A percentile compares a stretch with the other conserved stretches of the same genome.
Conservation (phyloP, 2,797 vertebrate species). For the Pelobates cultripes region DNA sequence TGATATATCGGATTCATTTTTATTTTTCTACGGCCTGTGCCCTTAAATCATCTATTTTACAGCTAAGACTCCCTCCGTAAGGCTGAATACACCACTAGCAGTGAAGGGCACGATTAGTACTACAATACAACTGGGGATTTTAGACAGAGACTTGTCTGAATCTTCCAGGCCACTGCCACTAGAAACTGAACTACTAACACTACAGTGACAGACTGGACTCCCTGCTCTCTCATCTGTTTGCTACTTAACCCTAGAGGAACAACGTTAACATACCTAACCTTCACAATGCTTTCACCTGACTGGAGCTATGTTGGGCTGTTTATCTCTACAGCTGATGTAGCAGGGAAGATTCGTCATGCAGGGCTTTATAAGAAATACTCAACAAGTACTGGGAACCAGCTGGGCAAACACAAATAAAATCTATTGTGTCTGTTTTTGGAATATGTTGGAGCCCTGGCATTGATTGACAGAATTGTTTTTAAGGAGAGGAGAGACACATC, state of each 20-base stretch:
- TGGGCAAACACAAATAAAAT: too few species aligned
- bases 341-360: not conserved
- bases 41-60: constrained; percentile 18
- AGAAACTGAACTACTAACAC: constrained; percentile 35
- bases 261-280: constrained; percentile 43
- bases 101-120: constrained; percentile 14
- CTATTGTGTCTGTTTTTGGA: too few species aligned
- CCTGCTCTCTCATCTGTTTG: constrained; percentile 36
- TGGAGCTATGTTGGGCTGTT: constrained; percentile 50
- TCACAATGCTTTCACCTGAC: constrained; percentile 50
- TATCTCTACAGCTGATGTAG: constrained; percentile 49
- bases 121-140: constrained; percentile 16
- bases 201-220: constrained; percentile 38
- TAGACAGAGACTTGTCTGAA: constrained; percentile 33
- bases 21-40: not conserved
- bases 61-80: not conserved
- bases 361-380: not conserved
- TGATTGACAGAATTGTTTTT: too few species aligned
- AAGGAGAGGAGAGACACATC: too few species aligned
- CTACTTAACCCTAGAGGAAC: constrained; percentile 31
- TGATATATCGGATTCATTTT: not conserved
- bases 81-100: constrained; percentile 6
- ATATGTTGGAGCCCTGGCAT: too few species aligned
- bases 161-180: constrained; percentile 46
- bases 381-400: too few species aligned